phyloP scores from a whole-genome alignment of 2,888 invertebrate species.

The Zygogramma bicolorata region DNA sequence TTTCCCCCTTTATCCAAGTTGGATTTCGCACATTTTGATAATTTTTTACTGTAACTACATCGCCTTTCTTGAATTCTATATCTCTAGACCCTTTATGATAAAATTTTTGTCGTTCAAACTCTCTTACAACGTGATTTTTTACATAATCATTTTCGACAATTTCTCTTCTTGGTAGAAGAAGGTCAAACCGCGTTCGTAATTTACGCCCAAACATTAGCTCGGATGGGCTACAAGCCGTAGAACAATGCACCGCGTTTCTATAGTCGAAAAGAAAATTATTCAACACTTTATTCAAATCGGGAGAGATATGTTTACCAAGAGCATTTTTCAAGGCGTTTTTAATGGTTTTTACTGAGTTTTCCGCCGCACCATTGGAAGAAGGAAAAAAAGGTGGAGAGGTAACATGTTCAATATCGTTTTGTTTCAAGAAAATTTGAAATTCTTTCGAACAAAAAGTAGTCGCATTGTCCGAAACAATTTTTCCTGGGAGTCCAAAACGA shows the following conservation, averaged over 20 bases:
- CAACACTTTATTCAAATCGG: conserved; percentile 15
- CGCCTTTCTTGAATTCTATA: too few relatives aligned
- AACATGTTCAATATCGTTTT: conserved; percentile 49
- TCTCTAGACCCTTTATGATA: conserved; percentile 19
- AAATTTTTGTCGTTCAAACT: neutral
- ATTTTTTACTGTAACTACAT: too few relatives aligned
- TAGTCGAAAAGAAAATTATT: conserved; percentile 15
- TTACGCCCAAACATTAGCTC: too few relatives aligned
- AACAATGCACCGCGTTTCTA: too few relatives aligned
- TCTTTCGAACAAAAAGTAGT: too few relatives aligned
- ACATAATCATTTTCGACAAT: conserved; percentile 5
- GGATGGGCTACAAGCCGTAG: too few relatives aligned
- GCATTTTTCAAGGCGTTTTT: conserved; percentile 19
- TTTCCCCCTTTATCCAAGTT: conserved; percentile 25
- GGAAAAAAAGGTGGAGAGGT: conserved; percentile 44
- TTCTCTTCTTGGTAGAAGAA: conserved; percentile 16
- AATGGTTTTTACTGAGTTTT: conserved; percentile 21
- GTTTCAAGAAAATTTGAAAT: too few relatives aligned
- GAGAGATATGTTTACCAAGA: neutral
- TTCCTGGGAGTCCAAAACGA: too few relatives aligned
- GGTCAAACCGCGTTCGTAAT: neutral
- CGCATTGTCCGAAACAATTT: too few relatives aligned
- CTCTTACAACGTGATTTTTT: conserved; percentile 5
- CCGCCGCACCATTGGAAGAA: conserved; percentile 21
- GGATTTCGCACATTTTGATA: too few relatives aligned